Percentiles rank a stretch among this genome's conserved stretches.
Evolutionary conservation across 23 tunicate species (phyloP).

Genomic region (Diplosoma virens): DNA sequence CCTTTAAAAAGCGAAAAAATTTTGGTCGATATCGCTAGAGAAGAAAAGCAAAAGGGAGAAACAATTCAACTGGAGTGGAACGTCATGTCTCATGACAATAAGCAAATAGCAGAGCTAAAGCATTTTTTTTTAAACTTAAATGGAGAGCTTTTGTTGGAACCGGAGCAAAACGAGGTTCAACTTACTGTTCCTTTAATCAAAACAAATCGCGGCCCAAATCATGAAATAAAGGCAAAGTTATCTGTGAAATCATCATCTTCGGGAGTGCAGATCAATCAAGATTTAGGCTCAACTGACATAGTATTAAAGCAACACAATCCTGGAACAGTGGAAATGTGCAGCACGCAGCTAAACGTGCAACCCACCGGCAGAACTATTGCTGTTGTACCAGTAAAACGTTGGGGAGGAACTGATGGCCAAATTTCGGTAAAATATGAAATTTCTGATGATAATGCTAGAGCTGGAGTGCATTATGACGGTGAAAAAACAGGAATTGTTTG

Average conservation of each 20-base stretch:
- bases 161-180: background rate
- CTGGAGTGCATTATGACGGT: constrained; percentile 54
- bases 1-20: background rate
- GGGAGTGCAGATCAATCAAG: constrained; percentile 21
- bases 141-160: constrained; percentile 9
- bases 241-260: background rate
- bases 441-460: constrained; percentile 58
- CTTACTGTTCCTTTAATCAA: constrained; percentile 17
- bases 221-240: background rate
- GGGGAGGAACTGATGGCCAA: constrained; percentile 41
- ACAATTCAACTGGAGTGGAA: background rate
- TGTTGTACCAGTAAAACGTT: constrained; percentile 43
- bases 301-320: constrained; percentile 13
- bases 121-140: background rate
- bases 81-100: background rate
- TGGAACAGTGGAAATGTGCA: constrained; percentile 5
- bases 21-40: background rate
- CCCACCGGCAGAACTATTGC: background rate
- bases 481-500: constrained; percentile 1
- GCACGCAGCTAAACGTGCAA: background rate
- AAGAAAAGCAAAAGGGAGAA: constrained; percentile 19
- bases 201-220: constrained; percentile 17
- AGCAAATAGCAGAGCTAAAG: background rate
- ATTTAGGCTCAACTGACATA: background rate
- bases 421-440: constrained; percentile 70